phyloP scores from a whole-genome alignment of 1,140 invertebrate genomes.

The Bactericera cockerelli region DNA sequence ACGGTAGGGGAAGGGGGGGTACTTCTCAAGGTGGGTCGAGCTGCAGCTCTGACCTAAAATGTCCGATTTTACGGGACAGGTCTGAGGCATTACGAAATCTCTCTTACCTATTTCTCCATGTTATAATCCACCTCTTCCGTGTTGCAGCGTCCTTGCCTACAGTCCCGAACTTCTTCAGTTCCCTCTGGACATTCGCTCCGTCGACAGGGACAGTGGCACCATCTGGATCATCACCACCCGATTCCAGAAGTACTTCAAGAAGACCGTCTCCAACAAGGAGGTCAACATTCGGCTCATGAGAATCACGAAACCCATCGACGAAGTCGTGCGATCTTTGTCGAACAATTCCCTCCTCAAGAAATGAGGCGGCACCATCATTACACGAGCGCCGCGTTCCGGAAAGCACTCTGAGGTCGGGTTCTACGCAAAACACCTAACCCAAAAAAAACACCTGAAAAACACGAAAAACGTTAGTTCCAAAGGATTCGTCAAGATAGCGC shows the following conservation, averaged over 20 bases:
- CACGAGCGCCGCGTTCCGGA: neutral
- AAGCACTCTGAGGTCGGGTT: neutral
- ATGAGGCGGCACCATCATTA: neutral
- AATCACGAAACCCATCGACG: slow-evolving; percentile 24
- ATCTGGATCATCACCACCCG: slow-evolving; percentile 52
- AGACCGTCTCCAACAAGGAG: slow-evolving; percentile 38
- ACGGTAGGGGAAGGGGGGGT: no score
- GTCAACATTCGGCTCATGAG: slow-evolving; percentile 45
- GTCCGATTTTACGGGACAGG: no score
- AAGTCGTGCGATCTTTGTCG: neutral
- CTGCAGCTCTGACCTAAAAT: no score
- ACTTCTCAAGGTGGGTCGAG: no score
- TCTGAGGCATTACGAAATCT: no score
- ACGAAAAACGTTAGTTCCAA: no score
- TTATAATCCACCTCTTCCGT: no score
- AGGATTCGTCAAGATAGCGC: no score
- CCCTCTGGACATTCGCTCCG: slow-evolving; percentile 48
- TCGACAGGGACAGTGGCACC: slow-evolving; percentile 41
- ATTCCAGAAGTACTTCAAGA: slow-evolving; percentile 60
- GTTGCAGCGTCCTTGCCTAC: slow-evolving; percentile 45
- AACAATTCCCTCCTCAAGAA: neutral
- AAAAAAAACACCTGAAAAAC: no score
- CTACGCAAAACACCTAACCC: neutral
- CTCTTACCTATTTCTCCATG: no score
- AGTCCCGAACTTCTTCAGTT: slow-evolving; percentile 55